Evolutionary conservation across 2,888 invertebrate species (phyloP), one percentile per base, ranked within the genome.

Genomic region (Strigamia crassipes): DNA sequence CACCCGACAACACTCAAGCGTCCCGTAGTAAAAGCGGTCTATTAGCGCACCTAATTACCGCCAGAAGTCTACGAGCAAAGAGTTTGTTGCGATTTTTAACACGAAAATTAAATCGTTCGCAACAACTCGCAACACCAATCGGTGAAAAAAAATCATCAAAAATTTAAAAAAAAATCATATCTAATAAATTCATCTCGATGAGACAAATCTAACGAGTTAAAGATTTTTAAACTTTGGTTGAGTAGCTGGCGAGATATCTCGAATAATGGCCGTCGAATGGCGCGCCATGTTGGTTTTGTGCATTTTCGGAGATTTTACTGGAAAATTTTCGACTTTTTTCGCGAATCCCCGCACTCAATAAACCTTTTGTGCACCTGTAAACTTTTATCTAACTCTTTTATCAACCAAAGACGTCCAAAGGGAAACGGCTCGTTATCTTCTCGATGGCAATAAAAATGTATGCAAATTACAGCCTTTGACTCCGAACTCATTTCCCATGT

Each of bases 381-480:
- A 27, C 31, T 73, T 31, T 73, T 73, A 73, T 73, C 73, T 73
- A 31, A 73, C 27, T 27, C 73, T 12, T 27, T 73, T 73, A 73
- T 73, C 73, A 27, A 73, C 73, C 73, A 23, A 73, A 73, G 31
- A 73, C 73, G 73, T 73, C 73, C 73, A n/a, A 31, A 31, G 73
- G 73, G 73, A 73, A 56, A 56, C 4, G n/a, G 18, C 56, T 56
- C 56, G 56, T 56, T 56, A 56, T 56, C 31, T 73, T 31, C 13
- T 73, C 73, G 73, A 73, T 31, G 23, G 73, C 31, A 73, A 73
- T 73, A 73, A 73, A 73, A 73, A 73, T 73, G 27, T 73, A 73
- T 31, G 73, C 73, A 73, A 73, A 73, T 73, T 73, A 31, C 73
- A 73, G 18, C 73, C 73, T 73, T 73, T 73, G 73, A 73, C 73